Conservation (phyloP, 2,888 invertebrate genomes). For the Drosophila infuscata region DNA sequence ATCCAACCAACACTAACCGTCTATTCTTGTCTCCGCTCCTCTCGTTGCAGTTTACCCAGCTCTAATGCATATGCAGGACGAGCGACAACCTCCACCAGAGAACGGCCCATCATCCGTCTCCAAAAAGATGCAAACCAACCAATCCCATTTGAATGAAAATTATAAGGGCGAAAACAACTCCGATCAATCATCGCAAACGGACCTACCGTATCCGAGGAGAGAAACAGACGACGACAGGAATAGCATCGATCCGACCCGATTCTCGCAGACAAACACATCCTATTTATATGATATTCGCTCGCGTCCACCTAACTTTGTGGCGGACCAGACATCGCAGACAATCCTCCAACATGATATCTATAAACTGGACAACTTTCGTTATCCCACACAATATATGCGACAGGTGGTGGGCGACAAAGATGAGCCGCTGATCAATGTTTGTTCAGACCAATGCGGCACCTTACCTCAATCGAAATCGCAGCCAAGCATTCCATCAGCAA, state of each 20-base stretch:
- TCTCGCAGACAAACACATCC: slow-evolving; percentile 47
- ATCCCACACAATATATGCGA: slow-evolving; percentile 42
- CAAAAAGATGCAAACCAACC: slow-evolving; percentile 50
- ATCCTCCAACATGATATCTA: not conserved
- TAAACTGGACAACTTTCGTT: slow-evolving; percentile 26
- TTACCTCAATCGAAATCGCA: slow-evolving; percentile 16
- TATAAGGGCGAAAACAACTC: slow-evolving; percentile 22
- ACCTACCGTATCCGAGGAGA: not conserved
- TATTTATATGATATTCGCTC: slow-evolving; percentile 17
- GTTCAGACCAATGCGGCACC: not conserved
- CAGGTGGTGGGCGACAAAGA: not conserved
- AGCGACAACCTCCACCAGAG: slow-evolving; percentile 38
- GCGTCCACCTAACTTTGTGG: not conserved
- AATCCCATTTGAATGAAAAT: slow-evolving; percentile 48
- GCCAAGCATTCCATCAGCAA: slow-evolving; percentile 18
- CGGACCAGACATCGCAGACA: slow-evolving; percentile 32
- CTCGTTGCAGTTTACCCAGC: slow-evolving; percentile 61
- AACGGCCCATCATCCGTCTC: slow-evolving; percentile 9
- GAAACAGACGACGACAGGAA: not conserved
- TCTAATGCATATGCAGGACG: slow-evolving; percentile 64
- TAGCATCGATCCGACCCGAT: not conserved
- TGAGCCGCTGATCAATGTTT: not conserved
- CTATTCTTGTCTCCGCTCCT: slow-evolving; percentile 34
- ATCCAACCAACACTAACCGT: slow-evolving; percentile 35
- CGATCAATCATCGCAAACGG: slow-evolving; percentile 36